phyloP scores from a whole-genome alignment of 1,140 invertebrate genomes.

The Megalonaias nervosa region DNA sequence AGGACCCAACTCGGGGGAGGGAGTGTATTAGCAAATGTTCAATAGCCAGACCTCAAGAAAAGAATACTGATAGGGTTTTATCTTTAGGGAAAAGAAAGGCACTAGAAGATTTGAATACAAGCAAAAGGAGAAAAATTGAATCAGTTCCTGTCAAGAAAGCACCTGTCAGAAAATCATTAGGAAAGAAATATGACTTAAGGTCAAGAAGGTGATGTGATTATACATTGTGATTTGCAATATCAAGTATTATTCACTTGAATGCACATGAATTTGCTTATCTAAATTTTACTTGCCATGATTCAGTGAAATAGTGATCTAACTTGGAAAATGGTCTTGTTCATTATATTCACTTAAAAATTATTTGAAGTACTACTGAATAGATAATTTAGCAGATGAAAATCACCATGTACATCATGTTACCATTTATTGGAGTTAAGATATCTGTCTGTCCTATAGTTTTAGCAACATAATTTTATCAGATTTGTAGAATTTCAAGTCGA shows the following conservation, averaged over 20 bases:
- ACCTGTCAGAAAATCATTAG: constrained; percentile 9
- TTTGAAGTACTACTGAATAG: not conserved
- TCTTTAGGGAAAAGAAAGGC: constrained; percentile 5
- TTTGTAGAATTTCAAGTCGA: too few relatives aligned
- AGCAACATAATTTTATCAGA: too few relatives aligned
- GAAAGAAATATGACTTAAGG: constrained; percentile 43
- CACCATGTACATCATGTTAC: too few relatives aligned
- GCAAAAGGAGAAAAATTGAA: constrained; percentile 34
- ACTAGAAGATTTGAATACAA: constrained; percentile 24
- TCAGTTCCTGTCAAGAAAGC: constrained; percentile 1
- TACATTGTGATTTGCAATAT: not conserved
- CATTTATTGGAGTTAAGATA: too few relatives aligned
- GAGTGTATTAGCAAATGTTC: constrained; percentile 5
- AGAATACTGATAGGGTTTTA: constrained; percentile 15
- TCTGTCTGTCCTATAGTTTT: too few relatives aligned
- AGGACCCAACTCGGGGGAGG: constrained; percentile 33
- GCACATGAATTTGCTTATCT: not conserved
- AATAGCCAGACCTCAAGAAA: not conserved
- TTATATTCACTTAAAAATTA: not conserved
- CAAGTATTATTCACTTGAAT: not conserved
- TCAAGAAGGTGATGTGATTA: constrained; percentile 24
- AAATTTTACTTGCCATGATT: constrained; percentile 3
- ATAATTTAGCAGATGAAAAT: not conserved
- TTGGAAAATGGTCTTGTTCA: too few relatives aligned
- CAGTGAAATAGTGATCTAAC: not conserved